Conservation (phyloP, 2,888 invertebrate species). For the Polymixis flavicincta region DNA sequence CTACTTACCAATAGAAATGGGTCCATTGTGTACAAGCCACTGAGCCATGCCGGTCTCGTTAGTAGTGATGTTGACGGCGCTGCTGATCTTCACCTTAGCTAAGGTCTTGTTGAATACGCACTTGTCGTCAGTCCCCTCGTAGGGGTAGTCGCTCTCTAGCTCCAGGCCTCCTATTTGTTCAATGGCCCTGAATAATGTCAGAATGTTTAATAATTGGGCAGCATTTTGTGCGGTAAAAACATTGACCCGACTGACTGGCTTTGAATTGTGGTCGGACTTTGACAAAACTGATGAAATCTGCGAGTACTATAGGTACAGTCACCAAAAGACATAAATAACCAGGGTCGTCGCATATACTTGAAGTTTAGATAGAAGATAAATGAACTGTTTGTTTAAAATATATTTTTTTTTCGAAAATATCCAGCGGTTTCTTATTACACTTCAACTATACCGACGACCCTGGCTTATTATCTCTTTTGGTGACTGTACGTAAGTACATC, state of each 20-base stretch:
- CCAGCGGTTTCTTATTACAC: too few species aligned
- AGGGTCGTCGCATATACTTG: too few species aligned
- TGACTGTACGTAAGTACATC: background rate
- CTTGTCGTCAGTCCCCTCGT: conserved; percentile 95
- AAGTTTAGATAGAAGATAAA: too few species aligned
- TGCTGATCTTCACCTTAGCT: conserved; percentile 92
- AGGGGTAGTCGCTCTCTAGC: conserved; percentile 97
- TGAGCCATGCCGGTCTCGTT: conserved; percentile 97
- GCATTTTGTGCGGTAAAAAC: background rate
- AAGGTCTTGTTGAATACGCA: conserved; percentile 93
- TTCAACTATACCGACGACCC: too few species aligned
- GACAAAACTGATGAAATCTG: background rate
- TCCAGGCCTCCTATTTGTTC: conserved; percentile 97
- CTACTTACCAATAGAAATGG: conserved; percentile 95
- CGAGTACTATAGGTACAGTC: background rate
- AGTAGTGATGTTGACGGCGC: conserved; percentile 96
- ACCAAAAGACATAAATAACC: too few species aligned
- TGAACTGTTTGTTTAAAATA: too few species aligned
- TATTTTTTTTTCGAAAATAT: too few species aligned
- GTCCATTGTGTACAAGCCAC: conserved; percentile 97
- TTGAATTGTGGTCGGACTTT: background rate
- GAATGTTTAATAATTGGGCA: background rate
- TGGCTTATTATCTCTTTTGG: too few species aligned
- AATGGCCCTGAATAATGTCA: conserved; percentile 92
- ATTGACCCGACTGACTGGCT: background rate